A percentile compares a stretch with the other conserved stretches of the same genome.
Conservation (phyloP, 2,113 vertebrate genomes). For the Puffinus mauretanicus region DNA sequence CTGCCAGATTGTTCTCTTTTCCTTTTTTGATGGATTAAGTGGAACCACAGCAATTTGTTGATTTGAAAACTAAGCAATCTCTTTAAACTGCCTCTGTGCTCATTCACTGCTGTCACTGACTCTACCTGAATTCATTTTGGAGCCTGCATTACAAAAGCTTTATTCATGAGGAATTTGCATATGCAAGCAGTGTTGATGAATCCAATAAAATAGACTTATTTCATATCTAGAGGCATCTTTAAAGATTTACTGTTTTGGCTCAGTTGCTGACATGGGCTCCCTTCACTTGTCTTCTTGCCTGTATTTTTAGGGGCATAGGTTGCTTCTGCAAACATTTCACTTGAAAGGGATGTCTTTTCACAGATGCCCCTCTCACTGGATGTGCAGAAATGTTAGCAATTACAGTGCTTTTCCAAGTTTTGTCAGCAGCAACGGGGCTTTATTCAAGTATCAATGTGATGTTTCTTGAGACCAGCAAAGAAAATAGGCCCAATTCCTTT, state of each 20-base stretch:
- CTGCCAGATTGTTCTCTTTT: constrained; percentile 37
- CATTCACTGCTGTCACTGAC: constrained; percentile 23
- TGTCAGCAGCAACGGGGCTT: neutral
- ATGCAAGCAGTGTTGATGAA: neutral
- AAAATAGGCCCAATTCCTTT: neutral
- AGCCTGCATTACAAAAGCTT: constrained; percentile 36
- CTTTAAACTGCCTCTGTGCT: constrained; percentile 3
- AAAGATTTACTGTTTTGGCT: neutral
- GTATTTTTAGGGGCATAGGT: neutral
- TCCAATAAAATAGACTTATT: constrained; percentile 2
- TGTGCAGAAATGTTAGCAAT: neutral
- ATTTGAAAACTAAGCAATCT: constrained; percentile 56
- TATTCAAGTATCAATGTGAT: neutral
- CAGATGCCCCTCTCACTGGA: neutral
- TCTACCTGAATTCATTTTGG: constrained; percentile 36
- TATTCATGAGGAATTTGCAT: constrained; percentile 36
- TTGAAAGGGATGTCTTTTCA: neutral
- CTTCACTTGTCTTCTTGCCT: neutral
- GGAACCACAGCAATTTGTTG: constrained; percentile 54
- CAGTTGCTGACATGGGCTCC: neutral
- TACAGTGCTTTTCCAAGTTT: neutral
- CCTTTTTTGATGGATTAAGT: constrained; percentile 40
- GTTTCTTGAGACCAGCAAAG: neutral
- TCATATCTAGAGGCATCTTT: neutral
- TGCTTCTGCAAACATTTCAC: neutral